A percentile compares a stretch with the other conserved stretches of the same genome.
Conservation (phyloP, 1,140 invertebrate species). For the Belonocnema kinseyi region DNA sequence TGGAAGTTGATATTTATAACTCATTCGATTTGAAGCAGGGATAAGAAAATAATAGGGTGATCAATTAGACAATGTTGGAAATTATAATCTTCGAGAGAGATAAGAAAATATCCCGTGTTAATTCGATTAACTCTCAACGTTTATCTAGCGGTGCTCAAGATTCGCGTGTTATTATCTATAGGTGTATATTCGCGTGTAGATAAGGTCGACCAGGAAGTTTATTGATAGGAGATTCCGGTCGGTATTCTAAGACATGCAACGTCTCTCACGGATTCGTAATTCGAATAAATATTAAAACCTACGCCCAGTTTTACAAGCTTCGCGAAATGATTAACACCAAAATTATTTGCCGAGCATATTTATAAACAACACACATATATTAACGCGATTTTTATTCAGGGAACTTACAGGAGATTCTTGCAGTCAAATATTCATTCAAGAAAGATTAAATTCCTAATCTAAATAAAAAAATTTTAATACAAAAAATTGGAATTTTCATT, state of each 20-base stretch:
- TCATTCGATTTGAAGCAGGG: neutral
- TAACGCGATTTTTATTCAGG: neutral
- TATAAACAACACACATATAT: neutral
- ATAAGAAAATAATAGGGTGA: neutral
- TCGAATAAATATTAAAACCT: conserved; percentile 14
- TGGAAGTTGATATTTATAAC: neutral
- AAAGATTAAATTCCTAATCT: no score
- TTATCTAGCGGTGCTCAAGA: conserved; percentile 54
- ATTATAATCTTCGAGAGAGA: conserved; percentile 4
- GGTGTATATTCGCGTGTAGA: conserved; percentile 50
- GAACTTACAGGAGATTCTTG: no score
- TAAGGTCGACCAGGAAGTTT: conserved; percentile 51
- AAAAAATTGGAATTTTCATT: no score
- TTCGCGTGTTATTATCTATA: conserved; percentile 51
- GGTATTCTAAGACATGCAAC: conserved; percentile 42
- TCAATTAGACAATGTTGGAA: neutral
- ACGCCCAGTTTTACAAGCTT: neutral
- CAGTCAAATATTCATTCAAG: no score
- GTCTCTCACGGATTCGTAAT: conserved; percentile 23
- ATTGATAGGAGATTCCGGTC: conserved; percentile 48
- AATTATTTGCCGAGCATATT: neutral
- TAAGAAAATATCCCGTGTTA: conserved; percentile 48
- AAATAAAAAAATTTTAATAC: no score
- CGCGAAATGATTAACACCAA: conserved; percentile 31
- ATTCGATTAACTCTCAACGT: conserved; percentile 54